Evolutionary conservation across 23 tunicate genomes (phyloP).

Genomic region (Phallusia fumigata): DNA sequence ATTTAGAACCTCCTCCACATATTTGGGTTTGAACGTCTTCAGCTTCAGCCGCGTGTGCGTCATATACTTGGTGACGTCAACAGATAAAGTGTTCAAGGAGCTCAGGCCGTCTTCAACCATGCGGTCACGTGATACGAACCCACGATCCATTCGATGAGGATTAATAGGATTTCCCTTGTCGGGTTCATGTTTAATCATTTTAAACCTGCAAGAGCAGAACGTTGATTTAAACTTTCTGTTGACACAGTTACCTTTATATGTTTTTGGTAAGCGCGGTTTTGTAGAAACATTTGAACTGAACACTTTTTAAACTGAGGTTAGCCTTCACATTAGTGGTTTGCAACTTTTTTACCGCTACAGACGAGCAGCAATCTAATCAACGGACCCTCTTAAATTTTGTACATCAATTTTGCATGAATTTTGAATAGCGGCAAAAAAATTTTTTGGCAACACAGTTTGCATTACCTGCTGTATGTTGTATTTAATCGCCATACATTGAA

Average conservation of each 20-base stretch:
- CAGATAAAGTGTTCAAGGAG: conserved; percentile 19
- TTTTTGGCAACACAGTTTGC: no score
- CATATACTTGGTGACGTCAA: conserved; percentile 12
- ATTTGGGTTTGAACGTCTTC: background rate
- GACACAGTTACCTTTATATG: no score
- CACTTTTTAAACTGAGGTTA: no score
- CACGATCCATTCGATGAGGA: background rate
- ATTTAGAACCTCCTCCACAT: background rate
- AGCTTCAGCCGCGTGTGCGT: conserved; percentile 32
- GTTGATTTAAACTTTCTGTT: no score
- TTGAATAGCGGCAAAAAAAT: no score
- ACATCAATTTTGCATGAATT: no score
- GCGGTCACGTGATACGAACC: conserved; percentile 9
- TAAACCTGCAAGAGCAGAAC: conserved; percentile 15
- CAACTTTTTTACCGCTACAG: no score
- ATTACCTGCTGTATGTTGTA: conserved; percentile 24
- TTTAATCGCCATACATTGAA: conserved; percentile 17
- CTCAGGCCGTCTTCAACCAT: conserved; percentile 39
- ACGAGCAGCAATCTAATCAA: no score
- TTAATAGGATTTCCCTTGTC: conserved; percentile 39
- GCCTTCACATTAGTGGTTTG: no score
- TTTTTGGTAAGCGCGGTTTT: no score
- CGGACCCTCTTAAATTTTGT: no score
- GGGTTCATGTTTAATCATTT: conserved; percentile 36
- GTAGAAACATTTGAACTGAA: no score